phyloP scores from a whole-genome alignment of 2,888 invertebrate species.

The Chloroclysta siterata region DNA sequence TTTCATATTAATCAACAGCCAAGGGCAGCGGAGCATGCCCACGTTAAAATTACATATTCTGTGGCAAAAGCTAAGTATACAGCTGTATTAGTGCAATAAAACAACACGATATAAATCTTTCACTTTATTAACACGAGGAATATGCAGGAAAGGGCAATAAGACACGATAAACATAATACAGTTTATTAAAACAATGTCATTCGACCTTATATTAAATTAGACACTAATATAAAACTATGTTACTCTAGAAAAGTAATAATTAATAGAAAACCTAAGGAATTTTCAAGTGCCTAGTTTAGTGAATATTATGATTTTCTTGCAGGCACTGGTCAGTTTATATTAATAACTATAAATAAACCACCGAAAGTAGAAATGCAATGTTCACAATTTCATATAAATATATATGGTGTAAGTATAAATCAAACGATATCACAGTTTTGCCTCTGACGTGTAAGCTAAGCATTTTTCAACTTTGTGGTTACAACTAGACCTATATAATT shows the following conservation, averaged over 20 bases:
- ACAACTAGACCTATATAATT: constrained; percentile 34
- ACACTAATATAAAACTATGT: constrained; percentile 57
- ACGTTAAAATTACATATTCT: constrained; percentile 35
- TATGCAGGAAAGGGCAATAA: constrained; percentile 52
- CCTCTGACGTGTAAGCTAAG: constrained; percentile 49
- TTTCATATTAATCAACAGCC: constrained; percentile 43
- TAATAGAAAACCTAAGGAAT: constrained; percentile 61
- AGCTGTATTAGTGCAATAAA: constrained; percentile 72
- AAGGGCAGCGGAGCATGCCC: constrained; percentile 41
- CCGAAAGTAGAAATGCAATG: constrained; percentile 37
- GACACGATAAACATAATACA: constrained; percentile 56
- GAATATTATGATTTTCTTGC: constrained; percentile 79
- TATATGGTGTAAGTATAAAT: constrained; percentile 47
- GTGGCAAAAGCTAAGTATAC: constrained; percentile 54
- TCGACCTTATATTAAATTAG: constrained; percentile 51
- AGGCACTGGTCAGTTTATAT: constrained; percentile 75
- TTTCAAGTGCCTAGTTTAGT: constrained; percentile 56
- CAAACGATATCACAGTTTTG: constrained; percentile 77
- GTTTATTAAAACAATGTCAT: constrained; percentile 58
- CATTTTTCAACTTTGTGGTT: constrained; percentile 35
- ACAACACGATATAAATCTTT: constrained; percentile 63
- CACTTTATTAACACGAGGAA: constrained; percentile 66
- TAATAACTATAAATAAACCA: constrained; percentile 40
- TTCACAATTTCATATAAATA: constrained; percentile 37
- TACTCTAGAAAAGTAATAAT: constrained; percentile 57